Evolutionary conservation across 2,888 invertebrate species (phyloP).

Genomic region (Rotaria macrura): DNA sequence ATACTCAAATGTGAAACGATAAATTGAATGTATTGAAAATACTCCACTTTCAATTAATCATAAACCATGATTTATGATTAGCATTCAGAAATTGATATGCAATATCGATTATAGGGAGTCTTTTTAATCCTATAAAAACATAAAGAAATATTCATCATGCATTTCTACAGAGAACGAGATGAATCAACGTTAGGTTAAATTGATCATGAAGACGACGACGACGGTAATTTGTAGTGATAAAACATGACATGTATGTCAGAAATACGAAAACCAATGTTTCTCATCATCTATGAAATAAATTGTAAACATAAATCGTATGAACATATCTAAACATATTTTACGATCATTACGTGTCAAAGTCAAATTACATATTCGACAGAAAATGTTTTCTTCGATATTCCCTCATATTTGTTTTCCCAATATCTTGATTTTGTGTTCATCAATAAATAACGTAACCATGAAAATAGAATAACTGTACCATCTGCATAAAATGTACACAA

Average conservation of each 20-base stretch:
- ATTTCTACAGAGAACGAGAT: not conserved
- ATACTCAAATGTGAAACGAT: not conserved
- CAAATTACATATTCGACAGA: too few species aligned
- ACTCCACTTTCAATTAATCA: not conserved
- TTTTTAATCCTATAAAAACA: not conserved
- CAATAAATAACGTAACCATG: too few species aligned
- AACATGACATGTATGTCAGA: too few species aligned
- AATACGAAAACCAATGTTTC: not conserved
- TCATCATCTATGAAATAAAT: too few species aligned
- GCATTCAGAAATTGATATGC: not conserved
- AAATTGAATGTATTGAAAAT: not conserved
- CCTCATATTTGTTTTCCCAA: too few species aligned
- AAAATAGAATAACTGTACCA: too few species aligned
- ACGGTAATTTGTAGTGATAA: not conserved
- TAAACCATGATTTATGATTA: not conserved
- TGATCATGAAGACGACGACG: not conserved
- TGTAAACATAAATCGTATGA: too few species aligned
- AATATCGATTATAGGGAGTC: not conserved
- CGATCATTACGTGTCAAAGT: too few species aligned
- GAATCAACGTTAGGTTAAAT: not conserved
- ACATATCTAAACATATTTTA: too few species aligned
- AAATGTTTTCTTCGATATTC: too few species aligned
- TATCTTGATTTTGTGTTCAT: too few species aligned
- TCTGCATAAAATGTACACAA: too few species aligned
- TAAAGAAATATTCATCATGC: not conserved